phyloP scores from a whole-genome alignment of 2,888 invertebrate genomes.

The Apodemia hepburni region DNA sequence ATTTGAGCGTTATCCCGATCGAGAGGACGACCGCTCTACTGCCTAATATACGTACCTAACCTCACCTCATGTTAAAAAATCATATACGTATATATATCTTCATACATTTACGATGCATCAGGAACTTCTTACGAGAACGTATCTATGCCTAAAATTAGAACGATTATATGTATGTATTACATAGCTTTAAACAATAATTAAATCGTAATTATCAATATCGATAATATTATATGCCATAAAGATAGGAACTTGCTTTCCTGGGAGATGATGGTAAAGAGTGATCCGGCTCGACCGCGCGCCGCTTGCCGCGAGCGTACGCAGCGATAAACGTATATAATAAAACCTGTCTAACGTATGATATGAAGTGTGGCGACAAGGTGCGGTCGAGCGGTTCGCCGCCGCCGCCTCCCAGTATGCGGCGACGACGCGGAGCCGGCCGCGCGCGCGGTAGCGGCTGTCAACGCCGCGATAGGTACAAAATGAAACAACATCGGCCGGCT shows the following conservation, averaged over 20 bases:
- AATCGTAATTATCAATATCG: slow-evolving; percentile 81
- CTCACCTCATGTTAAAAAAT: slow-evolving; percentile 78
- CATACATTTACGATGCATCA: slow-evolving; percentile 80
- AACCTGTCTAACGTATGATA: slow-evolving; percentile 80
- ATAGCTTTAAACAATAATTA: slow-evolving; percentile 82
- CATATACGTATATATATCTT: slow-evolving; percentile 80
- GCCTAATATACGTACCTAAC: slow-evolving; percentile 77
- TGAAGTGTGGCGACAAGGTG: slow-evolving; percentile 63
- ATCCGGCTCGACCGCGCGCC: slow-evolving; percentile 68
- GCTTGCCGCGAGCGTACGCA: slow-evolving; percentile 51
- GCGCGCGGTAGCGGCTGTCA: slow-evolving; percentile 28
- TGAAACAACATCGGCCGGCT: slow-evolving; percentile 54
- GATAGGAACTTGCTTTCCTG: slow-evolving; percentile 82
- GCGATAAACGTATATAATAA: slow-evolving; percentile 78
- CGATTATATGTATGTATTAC: slow-evolving; percentile 82
- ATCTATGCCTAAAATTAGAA: slow-evolving; percentile 81
- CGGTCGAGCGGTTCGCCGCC: slow-evolving; percentile 62
- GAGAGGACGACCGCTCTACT: slow-evolving; percentile 77
- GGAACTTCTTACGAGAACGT: slow-evolving; percentile 81
- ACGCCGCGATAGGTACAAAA: slow-evolving; percentile 39
- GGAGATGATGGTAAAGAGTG: slow-evolving; percentile 74
- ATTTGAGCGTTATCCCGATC: slow-evolving; percentile 44
- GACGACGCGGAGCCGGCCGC: slow-evolving; percentile 56
- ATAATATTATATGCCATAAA: slow-evolving; percentile 82
- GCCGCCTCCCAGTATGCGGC: slow-evolving; percentile 77